Conservation (phyloP, 2,113 vertebrate genomes). For the Nesogale talazaci region DNA sequence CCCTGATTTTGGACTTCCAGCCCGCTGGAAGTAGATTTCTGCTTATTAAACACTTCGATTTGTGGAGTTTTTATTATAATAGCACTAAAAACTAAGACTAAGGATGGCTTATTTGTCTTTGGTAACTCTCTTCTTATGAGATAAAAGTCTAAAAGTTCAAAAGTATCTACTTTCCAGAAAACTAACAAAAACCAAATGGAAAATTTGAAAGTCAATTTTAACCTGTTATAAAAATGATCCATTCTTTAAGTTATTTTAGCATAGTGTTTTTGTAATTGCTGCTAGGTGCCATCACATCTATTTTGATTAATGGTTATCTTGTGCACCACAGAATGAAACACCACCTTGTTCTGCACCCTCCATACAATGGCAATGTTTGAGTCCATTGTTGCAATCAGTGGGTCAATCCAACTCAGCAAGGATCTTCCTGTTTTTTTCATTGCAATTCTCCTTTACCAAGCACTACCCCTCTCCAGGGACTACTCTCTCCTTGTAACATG, state of each 20-base stretch:
- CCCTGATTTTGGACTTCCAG: neutral
- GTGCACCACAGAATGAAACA: too few relatives aligned
- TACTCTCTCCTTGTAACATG: too few relatives aligned
- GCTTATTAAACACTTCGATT: neutral
- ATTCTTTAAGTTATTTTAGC: neutral
- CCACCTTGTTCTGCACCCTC: too few relatives aligned
- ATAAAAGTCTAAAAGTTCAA: neutral
- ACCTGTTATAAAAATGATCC: neutral
- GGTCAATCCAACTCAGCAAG: too few relatives aligned
- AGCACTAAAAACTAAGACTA: neutral
- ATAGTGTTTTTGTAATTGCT: too few relatives aligned
- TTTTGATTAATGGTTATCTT: too few relatives aligned
- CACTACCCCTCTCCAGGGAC: too few relatives aligned
- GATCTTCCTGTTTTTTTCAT: too few relatives aligned
- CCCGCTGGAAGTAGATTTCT: neutral
- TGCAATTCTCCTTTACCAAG: too few relatives aligned
- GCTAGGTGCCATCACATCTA: too few relatives aligned
- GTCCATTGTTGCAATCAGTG: too few relatives aligned
- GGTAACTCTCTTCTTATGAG: constrained; percentile 5
- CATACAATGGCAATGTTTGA: too few relatives aligned
- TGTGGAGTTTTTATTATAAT: neutral
- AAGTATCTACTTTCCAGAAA: neutral
- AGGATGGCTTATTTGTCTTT: neutral
- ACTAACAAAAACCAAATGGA: neutral
- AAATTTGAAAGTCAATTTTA: neutral